Evolutionary conservation across 37 sponge, comb jelly and placozoan species (phyloP).

Genomic region (Ephydatia muelleri): DNA sequence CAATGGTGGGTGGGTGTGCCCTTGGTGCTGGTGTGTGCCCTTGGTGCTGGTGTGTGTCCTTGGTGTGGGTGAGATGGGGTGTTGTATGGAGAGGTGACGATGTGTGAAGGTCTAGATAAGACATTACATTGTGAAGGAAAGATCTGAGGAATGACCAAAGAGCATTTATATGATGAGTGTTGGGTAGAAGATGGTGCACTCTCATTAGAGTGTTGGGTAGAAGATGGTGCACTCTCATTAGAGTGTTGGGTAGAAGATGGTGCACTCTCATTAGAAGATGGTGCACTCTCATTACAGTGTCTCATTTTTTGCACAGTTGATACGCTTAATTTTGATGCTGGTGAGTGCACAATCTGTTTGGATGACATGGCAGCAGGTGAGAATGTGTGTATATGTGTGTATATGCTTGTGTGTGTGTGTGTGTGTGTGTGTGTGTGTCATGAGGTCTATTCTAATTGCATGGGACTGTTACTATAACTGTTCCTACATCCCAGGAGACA

Average conservation of each 20-base stretch:
- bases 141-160: too few relatives aligned
- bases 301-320: conserved; percentile 57
- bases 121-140: not conserved
- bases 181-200: too few relatives aligned
- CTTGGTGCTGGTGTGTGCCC: too few relatives aligned
- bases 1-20: not conserved
- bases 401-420: too few relatives aligned
- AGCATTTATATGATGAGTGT: too few relatives aligned
- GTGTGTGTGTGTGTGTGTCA: not conserved
- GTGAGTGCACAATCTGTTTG: conserved; percentile 93
- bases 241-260: too few relatives aligned
- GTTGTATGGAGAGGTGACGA: too few relatives aligned
- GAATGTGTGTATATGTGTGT: too few relatives aligned
- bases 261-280: too few relatives aligned
- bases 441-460: not conserved
- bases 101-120: not conserved
- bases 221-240: too few relatives aligned
- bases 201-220: too few relatives aligned
- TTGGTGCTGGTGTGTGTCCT: too few relatives aligned
- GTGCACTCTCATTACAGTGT: not conserved
- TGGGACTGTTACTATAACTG: not conserved
- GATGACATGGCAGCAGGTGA: conserved; percentile 83
- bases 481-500: conserved; percentile 53
- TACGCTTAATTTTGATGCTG: conserved; percentile 54
- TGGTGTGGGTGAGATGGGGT: not conserved